A percentile compares a stretch with the other conserved stretches of the same genome.
Evolutionary conservation across 2,888 invertebrate genomes (phyloP).

Genomic region (Zelleria hepariella): DNA sequence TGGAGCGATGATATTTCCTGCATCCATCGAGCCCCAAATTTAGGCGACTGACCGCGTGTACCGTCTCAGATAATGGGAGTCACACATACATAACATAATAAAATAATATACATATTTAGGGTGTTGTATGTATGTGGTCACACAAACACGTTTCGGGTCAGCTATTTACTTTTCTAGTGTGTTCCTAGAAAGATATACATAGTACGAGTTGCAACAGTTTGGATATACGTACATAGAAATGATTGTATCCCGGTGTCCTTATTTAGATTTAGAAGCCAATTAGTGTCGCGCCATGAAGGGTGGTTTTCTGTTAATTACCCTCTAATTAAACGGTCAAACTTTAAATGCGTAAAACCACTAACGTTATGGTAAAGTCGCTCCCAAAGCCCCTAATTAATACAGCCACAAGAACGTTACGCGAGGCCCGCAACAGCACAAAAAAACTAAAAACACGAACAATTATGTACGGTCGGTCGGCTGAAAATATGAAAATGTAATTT

Average conservation of each 20-base stretch:
- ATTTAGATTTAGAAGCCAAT: background rate
- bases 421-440: background rate
- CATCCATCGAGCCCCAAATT: slow-evolving; percentile 4
- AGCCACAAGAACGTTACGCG: background rate
- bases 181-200: no score
- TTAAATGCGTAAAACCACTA: background rate
- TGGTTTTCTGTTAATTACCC: background rate
- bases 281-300: background rate
- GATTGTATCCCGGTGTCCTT: background rate
- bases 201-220: no score
- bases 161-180: no score
- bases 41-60: slow-evolving; percentile 33
- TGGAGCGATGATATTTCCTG: background rate
- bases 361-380: background rate
- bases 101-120: no score
- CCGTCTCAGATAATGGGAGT: slow-evolving; percentile 37
- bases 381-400: background rate
- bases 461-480: background rate
- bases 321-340: background rate
- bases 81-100: slow-evolving; percentile 17
- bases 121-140: no score
- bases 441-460: background rate
- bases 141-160: no score
- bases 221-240: background rate
- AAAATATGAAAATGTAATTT: background rate